Conservation (phyloP, 2,113 vertebrate species). For the Orientallactaga bullata region DNA sequence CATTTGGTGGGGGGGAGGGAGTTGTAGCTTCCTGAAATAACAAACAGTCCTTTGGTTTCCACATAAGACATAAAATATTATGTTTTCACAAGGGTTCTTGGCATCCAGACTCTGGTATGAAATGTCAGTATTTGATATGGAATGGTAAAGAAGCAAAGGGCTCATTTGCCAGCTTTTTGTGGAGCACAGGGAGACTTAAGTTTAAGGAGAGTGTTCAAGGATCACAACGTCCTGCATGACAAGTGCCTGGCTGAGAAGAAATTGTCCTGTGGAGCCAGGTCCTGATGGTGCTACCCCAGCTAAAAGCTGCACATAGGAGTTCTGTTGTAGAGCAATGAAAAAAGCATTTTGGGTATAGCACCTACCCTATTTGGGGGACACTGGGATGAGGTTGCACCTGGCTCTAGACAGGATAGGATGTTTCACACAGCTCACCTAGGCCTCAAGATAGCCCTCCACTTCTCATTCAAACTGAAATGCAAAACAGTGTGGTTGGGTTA, state of each 20-base stretch:
- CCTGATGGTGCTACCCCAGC: not conserved
- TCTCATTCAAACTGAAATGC: not conserved
- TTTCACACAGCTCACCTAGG: not conserved
- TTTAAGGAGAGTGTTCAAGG: constrained; percentile 55
- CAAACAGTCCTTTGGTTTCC: not conserved
- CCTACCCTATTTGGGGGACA: not conserved
- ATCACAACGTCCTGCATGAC: constrained; percentile 70
- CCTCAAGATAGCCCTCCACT: fast-evolving
- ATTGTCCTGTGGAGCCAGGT: constrained; percentile 15
- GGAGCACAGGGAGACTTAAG: not conserved
- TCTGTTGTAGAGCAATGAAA: not conserved
- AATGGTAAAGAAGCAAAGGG: constrained; percentile 66
- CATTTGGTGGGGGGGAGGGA: not conserved
- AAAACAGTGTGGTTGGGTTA: not conserved
- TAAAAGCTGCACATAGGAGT: constrained; percentile 20
- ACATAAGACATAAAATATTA: constrained; percentile 78
- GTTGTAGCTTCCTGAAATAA: constrained; percentile 43
- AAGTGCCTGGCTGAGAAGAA: constrained; percentile 71
- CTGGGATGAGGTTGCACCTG: not conserved
- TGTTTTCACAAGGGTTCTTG: constrained; percentile 81
- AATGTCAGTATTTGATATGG: constrained; percentile 71
- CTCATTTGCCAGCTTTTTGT: not conserved
- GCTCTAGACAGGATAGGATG: not conserved
- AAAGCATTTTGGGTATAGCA: constrained; percentile 26
- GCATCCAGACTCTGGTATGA: constrained; percentile 65